Percentiles rank a stretch among this genome's conserved stretches.
phyloP scores from a whole-genome alignment of 2,888 invertebrate species.

The Stenotaenia linearis region DNA sequence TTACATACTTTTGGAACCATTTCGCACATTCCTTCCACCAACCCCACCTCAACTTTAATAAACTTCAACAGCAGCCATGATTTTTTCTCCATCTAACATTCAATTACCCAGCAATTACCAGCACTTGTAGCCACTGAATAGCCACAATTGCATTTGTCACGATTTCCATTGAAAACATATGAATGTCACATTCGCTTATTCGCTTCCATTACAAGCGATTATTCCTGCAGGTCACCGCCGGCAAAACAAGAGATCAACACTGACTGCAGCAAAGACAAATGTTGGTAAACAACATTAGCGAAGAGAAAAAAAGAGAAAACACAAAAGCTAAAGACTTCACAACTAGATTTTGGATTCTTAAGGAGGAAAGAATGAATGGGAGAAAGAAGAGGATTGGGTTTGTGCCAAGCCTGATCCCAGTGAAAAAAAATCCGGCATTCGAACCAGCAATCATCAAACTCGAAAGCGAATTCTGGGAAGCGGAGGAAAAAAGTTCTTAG shows the following conservation, averaged over 20 bases:
- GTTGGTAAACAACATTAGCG: background rate
- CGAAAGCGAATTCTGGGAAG: background rate
- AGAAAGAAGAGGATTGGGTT: background rate
- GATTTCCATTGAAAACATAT: too few species aligned
- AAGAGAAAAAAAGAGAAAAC: background rate
- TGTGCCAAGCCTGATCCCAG: background rate
- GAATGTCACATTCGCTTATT: too few species aligned
- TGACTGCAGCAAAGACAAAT: background rate
- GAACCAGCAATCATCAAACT: background rate
- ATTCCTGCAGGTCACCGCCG: background rate
- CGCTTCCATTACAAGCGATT: background rate
- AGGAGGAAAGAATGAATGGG: background rate
- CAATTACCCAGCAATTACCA: too few species aligned
- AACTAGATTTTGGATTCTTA: background rate
- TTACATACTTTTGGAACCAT: too few species aligned
- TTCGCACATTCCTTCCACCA: too few species aligned
- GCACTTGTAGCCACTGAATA: too few species aligned
- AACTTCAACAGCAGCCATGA: too few species aligned
- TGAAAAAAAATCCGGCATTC: background rate
- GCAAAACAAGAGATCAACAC: background rate
- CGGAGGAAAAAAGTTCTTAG: background rate
- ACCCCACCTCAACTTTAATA: too few species aligned
- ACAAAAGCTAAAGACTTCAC: background rate
- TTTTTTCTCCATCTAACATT: too few species aligned
- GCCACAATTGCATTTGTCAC: too few species aligned